Evolutionary conservation across 37 sponge, comb jelly and placozoan genomes (phyloP), one percentile per base, ranked within the genome.

Genomic region (Beroe forskalii): DNA sequence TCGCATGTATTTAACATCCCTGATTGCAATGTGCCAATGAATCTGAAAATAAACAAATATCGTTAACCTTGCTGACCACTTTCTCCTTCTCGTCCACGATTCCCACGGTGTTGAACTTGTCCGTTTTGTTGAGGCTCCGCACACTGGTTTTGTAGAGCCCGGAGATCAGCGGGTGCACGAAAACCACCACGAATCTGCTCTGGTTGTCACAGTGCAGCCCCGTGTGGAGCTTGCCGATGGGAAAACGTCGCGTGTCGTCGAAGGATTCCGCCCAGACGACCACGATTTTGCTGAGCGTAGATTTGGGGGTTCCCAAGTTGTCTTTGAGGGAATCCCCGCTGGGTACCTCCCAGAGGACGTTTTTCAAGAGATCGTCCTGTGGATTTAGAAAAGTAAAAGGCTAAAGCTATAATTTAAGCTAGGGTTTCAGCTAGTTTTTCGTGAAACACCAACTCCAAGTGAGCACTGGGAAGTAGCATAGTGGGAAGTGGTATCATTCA

Each of bases 71-170:
- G 27, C 86, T 80, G 40, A 80, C 86, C n/a, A 80, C 86, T 30
- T 80, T 80, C 86, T 80, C 86, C 44, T 44, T 44, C 27, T 80
- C 86, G 55, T 80, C 86, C 0, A 80, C 27, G 25, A 80, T 22
- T 27, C 86, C 86, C 4, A 44, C 86, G 0, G 86, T 80, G 55
- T 80, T 80, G 48, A 80, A 80, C 55, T 80, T 80, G 48, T 80
- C 55, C 30, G 24, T 41, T n/a, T 41, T 41, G 86, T 80, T 80
- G 38, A 41, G 86, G 35, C 86, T 80, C 28, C 44, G 0, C 44
- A 80, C 86, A 6, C 31, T 44, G 24, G 86, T 80, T 25, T 80
- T 80, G 48, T 38, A 80, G 17, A 80, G 86, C 44, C 86, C 86
- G 22, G 27, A 42, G 20, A 42, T 23, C n/a, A 80, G 48, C 30